phyloP scores from a whole-genome alignment of 2,888 invertebrate species.

The Drosophila algonquin region DNA sequence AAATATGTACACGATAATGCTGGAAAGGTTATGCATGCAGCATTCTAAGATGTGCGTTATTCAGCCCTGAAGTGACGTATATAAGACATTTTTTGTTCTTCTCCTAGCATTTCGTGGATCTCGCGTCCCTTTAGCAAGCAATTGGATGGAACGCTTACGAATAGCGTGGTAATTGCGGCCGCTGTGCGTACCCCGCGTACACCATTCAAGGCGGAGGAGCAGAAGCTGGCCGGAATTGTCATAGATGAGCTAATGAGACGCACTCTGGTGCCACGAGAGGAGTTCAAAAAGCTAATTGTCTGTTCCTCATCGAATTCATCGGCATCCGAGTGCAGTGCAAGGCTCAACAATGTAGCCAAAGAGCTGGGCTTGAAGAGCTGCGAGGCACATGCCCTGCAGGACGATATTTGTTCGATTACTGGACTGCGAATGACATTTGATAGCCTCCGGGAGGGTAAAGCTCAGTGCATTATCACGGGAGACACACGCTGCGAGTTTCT shows the following conservation, averaged over 20 bases:
- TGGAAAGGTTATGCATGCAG: background rate
- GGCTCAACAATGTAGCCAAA: conserved; percentile 88
- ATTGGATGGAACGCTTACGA: conserved; percentile 64
- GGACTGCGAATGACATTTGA: conserved; percentile 55
- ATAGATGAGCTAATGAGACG: conserved; percentile 92
- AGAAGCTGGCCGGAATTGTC: conserved; percentile 93
- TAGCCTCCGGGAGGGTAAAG: conserved; percentile 25
- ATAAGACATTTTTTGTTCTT: background rate
- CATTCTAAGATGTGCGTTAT: conserved; percentile 27
- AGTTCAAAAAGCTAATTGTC: conserved; percentile 94
- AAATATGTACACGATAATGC: background rate
- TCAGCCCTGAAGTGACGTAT: background rate
- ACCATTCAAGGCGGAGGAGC: conserved; percentile 85
- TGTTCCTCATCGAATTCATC: conserved; percentile 85
- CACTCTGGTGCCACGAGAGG: conserved; percentile 91
- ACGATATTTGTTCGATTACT: conserved; percentile 44
- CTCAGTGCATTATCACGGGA: conserved; percentile 54
- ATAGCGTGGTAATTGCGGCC: conserved; percentile 95
- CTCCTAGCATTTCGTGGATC: conserved; percentile 28
- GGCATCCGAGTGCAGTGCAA: conserved; percentile 4
- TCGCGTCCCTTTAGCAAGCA: conserved; percentile 35
- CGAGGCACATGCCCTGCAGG: conserved; percentile 92
- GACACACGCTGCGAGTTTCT: conserved; percentile 51
- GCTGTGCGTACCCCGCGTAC: conserved; percentile 97
- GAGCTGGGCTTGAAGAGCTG: conserved; percentile 93